A percentile compares a stretch with the other conserved stretches of the same genome.
These are phyloP conservation scores for Synanceia verrucosa DNA, from an alignment of 2,797 vertebrate genomes.

Conservation along the genomic window DNA sequence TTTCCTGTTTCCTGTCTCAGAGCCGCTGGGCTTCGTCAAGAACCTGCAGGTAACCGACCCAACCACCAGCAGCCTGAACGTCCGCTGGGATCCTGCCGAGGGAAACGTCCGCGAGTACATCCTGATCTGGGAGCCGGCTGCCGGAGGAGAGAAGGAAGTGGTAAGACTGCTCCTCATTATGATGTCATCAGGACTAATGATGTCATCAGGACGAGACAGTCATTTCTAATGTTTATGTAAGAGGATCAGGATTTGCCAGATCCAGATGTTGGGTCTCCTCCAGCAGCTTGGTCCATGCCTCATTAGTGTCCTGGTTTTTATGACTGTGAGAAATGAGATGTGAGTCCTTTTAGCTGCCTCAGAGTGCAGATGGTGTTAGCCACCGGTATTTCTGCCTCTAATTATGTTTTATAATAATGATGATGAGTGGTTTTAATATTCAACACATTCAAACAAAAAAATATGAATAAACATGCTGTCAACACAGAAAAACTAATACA, in stretches of 20 bases:
- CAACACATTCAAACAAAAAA: background rate
- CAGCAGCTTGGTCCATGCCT: conserved; percentile 6
- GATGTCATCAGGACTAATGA: background rate
- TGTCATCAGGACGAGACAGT: background rate
- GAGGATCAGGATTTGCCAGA: background rate
- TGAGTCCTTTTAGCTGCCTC: background rate
- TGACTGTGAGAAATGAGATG: conserved; percentile 1
- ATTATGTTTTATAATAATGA: too few relatives aligned
- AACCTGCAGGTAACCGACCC: conserved; percentile 93
- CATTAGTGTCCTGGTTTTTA: background rate
- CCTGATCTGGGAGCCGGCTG: conserved; percentile 85
- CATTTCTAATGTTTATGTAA: too few relatives aligned
- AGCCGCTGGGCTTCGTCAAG: conserved; percentile 88
- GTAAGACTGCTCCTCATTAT: conserved; percentile 68
- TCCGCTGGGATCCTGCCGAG: conserved; percentile 94
- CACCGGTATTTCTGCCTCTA: too few relatives aligned
- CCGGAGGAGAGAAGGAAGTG: conserved; percentile 87
- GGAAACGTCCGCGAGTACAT: conserved; percentile 94
- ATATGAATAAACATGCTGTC: background rate
- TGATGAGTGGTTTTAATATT: too few relatives aligned
- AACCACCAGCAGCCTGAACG: conserved; percentile 91
- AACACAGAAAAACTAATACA: too few relatives aligned
- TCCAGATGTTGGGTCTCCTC: conserved; percentile 29
- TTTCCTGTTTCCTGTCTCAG: conserved; percentile 70
- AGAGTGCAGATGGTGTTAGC: background rate